Percentiles rank a stretch among this genome's conserved stretches.
Evolutionary conservation across 1,140 invertebrate species (phyloP).

Genomic region (Plectus sambesii): DNA sequence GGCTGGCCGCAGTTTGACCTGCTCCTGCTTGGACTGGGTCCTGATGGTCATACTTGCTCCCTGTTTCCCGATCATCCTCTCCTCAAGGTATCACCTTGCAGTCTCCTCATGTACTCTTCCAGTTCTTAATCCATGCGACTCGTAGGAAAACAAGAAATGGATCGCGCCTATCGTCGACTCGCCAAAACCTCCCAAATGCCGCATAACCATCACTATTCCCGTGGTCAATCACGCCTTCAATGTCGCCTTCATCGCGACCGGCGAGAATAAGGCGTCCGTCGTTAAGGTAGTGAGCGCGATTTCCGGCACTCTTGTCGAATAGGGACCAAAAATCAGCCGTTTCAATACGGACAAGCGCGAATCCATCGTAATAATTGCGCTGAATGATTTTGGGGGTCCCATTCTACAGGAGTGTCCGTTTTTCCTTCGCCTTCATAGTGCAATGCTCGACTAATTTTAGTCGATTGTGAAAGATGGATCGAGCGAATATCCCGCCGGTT

Average conservation of each 20-base stretch:
- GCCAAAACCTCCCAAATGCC: constrained; percentile 78
- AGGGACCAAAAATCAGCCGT: too few relatives aligned
- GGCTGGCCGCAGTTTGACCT: constrained; percentile 60
- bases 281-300: constrained; percentile 65
- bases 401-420: too few relatives aligned
- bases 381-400: too few relatives aligned
- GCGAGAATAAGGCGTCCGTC: constrained; percentile 73
- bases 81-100: constrained; percentile 54
- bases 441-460: too few relatives aligned
- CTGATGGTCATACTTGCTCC: constrained; percentile 96
- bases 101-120: neutral
- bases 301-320: too few relatives aligned
- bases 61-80: constrained; percentile 77
- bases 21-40: constrained; percentile 82
- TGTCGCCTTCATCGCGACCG: constrained; percentile 71
- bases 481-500: too few relatives aligned
- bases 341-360: too few relatives aligned
- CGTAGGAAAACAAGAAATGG: constrained; percentile 51
- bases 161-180: constrained; percentile 77
- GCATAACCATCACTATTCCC: constrained; percentile 83
- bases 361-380: too few relatives aligned
- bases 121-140: constrained; percentile 4
- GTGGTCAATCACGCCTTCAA: constrained; percentile 74
- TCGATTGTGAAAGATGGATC: too few relatives aligned
- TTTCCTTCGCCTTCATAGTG: too few relatives aligned